Base-by-base conservation (phyloP, 92 coral and sea anemone species). In the Nematostella vectensis region DNA sequence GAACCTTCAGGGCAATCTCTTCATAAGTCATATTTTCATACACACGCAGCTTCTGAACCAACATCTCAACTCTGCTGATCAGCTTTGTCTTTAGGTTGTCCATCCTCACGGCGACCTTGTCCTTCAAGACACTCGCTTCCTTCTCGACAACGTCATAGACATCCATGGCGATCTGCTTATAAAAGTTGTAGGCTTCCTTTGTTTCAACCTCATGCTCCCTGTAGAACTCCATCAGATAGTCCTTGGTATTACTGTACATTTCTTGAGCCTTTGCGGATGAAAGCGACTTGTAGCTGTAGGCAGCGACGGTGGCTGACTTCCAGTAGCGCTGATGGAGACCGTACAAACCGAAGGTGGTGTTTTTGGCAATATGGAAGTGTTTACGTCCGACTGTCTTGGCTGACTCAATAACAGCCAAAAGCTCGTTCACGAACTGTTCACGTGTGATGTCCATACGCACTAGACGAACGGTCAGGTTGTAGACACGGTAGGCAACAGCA, bases 21-120 rank as follows among this genome's bases (percentile, higher is more conserved):
- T 85, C 87, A 43, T 61, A 85, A 1, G 95, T 80, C 81, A 85
- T 75, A 61, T 85, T 76, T 51, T 85, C 95, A 50, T 57, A 68
- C 78, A 75, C 48, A 53, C 88, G 55, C 27, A 76, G 22, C 48
- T 80, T 78, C 19, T 52, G 48, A 48, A 85, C 43, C 43, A 80
- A 55, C 23, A 43, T 51, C 27, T 75, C 69, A 27, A 76, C 31
- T 30, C 66, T 58, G 1, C 53, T 55, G 24, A 52, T 65, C 38
- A 85, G 39, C 55, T 58, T 80, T 29, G 28, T 69, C 38, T 69
- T 63, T 17, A 72, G 44, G 11, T 36, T 36, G 2, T 65, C 61
- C 13, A 80, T 38, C 29, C 47, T 61, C 16, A 39, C 20, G 55
- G 63, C 49, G 27, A 68, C 65, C 25, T 56, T 66, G 11, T 45